A percentile compares a stretch with the other conserved stretches of the same genome.
These are phyloP conservation scores for Drosophila repleta DNA, from an alignment of 1,140 invertebrate species.

Conservation along the genomic window DNA sequence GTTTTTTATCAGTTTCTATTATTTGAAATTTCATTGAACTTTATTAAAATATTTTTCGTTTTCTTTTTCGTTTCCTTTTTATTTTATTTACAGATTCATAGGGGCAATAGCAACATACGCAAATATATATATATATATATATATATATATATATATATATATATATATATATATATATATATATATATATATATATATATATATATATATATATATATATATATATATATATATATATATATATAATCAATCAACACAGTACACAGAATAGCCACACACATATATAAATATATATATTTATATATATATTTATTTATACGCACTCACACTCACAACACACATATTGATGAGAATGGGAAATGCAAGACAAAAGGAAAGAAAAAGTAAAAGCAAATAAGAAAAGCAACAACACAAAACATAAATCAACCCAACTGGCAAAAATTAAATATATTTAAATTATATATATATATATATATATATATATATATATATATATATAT, in stretches of 20 bases:
- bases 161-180: slow-evolving; percentile 40
- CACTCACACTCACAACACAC: neutral
- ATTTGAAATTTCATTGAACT: slow-evolving; percentile 24
- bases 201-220: slow-evolving; percentile 28
- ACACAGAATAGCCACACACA: slow-evolving; percentile 9
- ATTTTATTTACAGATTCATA: slow-evolving; percentile 77
- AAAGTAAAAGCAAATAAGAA: slow-evolving; percentile 29
- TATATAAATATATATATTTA: neutral
- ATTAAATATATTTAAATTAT: slow-evolving; percentile 41
- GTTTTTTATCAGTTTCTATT: slow-evolving; percentile 20
- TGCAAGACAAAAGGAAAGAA: slow-evolving; percentile 24
- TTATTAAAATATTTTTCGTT: slow-evolving; percentile 35
- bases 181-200: slow-evolving; percentile 18
- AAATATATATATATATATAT: slow-evolving; percentile 50
- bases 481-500: slow-evolving; percentile 14
- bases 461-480: slow-evolving; percentile 30
- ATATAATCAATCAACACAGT: slow-evolving; percentile 19
- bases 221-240: slow-evolving; percentile 45
- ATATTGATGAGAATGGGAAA: neutral
- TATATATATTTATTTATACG: no score
- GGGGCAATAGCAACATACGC: slow-evolving; percentile 73
- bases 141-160: slow-evolving; percentile 24
- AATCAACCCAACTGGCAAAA: slow-evolving; percentile 24
- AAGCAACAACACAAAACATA: slow-evolving; percentile 14
- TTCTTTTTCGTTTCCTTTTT: slow-evolving; percentile 29